Evolutionary conservation across 2,888 invertebrate genomes (phyloP).

Genomic region (Nephrotoma guestfalica): DNA sequence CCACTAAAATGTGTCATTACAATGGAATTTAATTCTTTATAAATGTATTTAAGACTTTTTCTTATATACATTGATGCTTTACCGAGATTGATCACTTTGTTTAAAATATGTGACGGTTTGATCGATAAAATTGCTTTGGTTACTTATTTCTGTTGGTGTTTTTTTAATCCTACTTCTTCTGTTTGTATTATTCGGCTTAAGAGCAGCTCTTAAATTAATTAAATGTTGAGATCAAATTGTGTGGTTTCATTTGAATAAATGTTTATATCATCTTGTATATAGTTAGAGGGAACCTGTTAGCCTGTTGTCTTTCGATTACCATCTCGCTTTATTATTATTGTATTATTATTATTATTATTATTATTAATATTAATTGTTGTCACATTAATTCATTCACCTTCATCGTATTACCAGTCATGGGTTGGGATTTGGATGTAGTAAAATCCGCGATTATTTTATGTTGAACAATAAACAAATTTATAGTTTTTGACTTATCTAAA

Average conservation of each 20-base stretch:
- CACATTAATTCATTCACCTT: background rate
- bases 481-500: background rate
- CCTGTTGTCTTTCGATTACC: background rate
- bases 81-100: background rate
- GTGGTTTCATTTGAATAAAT: background rate
- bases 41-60: background rate
- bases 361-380: background rate
- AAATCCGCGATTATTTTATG: background rate
- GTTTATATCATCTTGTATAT: background rate
- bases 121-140: background rate
- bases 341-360: background rate
- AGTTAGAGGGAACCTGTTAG: background rate
- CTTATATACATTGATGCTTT: background rate
- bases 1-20: background rate
- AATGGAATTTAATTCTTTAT: background rate
- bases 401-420: background rate
- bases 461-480: background rate
- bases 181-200: background rate
- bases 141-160: background rate
- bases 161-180: background rate
- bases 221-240: background rate
- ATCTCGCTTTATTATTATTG: background rate
- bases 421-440: background rate
- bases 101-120: background rate
- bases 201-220: background rate